Percentiles rank a stretch among this genome's conserved stretches.
Evolutionary conservation across 2,888 invertebrate species (phyloP).

Genomic region (Apotomis betuletana): DNA sequence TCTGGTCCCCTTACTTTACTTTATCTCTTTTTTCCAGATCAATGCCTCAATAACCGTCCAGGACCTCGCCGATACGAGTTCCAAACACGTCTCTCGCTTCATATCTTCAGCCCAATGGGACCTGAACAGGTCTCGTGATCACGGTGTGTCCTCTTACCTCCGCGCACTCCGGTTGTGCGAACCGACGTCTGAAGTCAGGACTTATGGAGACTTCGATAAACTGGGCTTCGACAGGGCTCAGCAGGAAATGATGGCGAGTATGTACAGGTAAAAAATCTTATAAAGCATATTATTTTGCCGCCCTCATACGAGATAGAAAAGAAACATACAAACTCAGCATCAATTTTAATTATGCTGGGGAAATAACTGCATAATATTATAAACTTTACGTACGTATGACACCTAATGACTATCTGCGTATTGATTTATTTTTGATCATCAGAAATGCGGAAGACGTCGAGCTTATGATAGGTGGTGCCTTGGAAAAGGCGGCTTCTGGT

Average conservation of each 20-base stretch:
- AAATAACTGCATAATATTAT: no score
- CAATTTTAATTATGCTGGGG: no score
- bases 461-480: constrained; percentile 91
- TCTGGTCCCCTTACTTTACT: background rate
- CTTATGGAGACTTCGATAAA: constrained; percentile 83
- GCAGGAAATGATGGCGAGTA: constrained; percentile 85
- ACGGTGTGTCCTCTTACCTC: constrained; percentile 90
- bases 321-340: no score
- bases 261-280: constrained; percentile 83
- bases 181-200: constrained; percentile 75
- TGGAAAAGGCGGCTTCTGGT: constrained; percentile 91
- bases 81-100: constrained; percentile 85
- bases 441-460: constrained; percentile 91
- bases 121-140: constrained; percentile 86
- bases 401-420: no score
- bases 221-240: constrained; percentile 83
- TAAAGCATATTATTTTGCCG: no score
- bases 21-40: constrained; percentile 66
- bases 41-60: constrained; percentile 84
- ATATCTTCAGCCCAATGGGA: constrained; percentile 76
- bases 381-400: no score
- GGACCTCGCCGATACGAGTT: constrained; percentile 85
- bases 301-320: no score
- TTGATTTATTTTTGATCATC: constrained; percentile 45
- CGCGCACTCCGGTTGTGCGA: constrained; percentile 87